These are phyloP conservation scores for Gastrophysa polygoni DNA, from an alignment of 2,888 invertebrate species.

Conservation along the genomic window DNA sequence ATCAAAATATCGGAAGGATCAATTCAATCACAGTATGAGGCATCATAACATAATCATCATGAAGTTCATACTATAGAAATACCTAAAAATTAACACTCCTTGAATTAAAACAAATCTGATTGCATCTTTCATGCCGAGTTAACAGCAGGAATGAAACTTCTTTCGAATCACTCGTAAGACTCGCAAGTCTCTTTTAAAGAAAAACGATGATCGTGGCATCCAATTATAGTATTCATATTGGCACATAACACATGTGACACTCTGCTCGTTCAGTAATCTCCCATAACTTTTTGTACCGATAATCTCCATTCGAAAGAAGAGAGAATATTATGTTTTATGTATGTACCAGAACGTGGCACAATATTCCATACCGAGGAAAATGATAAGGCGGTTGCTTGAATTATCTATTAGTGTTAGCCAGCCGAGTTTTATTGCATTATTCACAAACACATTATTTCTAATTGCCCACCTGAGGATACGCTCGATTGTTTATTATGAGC, in stretches of 20 bases:
- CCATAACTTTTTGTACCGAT: neutral
- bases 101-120: no score
- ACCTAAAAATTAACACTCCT: no score
- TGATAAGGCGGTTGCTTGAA: slow-evolving; percentile 4
- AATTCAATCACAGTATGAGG: no score
- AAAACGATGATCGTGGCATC: no score
- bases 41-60: no score
- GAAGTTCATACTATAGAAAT: no score
- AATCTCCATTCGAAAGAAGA: neutral
- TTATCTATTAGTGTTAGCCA: slow-evolving; percentile 15
- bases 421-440: slow-evolving; percentile 27
- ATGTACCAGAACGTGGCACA: neutral
- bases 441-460: slow-evolving; percentile 37
- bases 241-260: neutral
- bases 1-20: no score
- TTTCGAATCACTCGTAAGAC: no score
- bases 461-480: slow-evolving; percentile 33
- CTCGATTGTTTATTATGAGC: slow-evolving; percentile 25
- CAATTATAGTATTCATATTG: neutral
- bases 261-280: neutral
- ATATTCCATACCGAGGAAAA: neutral
- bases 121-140: no score
- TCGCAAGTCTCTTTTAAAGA: no score
- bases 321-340: neutral
- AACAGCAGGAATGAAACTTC: no score